Evolutionary conservation across 2,888 invertebrate species (phyloP), one percentile per base, ranked within the genome.

Genomic region (Prosapia bicincta): DNA sequence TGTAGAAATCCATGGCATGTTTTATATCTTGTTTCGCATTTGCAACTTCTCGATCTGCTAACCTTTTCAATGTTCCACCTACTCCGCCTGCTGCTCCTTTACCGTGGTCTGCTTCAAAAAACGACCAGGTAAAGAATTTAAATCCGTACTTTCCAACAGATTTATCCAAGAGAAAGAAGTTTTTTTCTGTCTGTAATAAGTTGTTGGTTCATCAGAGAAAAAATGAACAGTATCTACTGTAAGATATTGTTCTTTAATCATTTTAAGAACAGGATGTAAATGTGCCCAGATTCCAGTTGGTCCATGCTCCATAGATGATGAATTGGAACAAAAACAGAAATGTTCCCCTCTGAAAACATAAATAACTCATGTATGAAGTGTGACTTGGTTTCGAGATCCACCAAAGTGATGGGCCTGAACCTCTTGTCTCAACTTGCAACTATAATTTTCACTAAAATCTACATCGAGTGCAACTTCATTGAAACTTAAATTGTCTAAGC

Each of bases 71-170:
- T 28, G 70, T 32, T 28, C 70, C 70, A 1, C 70, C 70, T 9
- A 70, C 70, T 15, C 70, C 70, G 23, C 32, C 70, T 28, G 70
- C 32, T 6, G 70, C 70, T 32, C 70, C 70, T 70, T 70, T 70
- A 1, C 70, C 70, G n/a, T 70, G 70, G 2, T 30, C 28, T 9
- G 70, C 26, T 30, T 70, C 70, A 70, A 70, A 70, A 32, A 20
- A 70, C 7, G 26, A 28, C 70, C 70, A 70, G 2, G 70, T 70
- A 10, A 15, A 30, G n/a, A 20, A 23, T 3, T 15, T 24, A 32
- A 70, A 70, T 70, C 70, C 70, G n/a, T 32, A 32, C 3, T 70
- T 15, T 15, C 6, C 10, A 1, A 70, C 23, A 1, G n/a, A 13
- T 7, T 26, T 23, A 20, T 15, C 3, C 10, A 32, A 68, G 3